Conservation (phyloP, 2,797 vertebrate genomes). For the Scolopax bukidnonensis region DNA sequence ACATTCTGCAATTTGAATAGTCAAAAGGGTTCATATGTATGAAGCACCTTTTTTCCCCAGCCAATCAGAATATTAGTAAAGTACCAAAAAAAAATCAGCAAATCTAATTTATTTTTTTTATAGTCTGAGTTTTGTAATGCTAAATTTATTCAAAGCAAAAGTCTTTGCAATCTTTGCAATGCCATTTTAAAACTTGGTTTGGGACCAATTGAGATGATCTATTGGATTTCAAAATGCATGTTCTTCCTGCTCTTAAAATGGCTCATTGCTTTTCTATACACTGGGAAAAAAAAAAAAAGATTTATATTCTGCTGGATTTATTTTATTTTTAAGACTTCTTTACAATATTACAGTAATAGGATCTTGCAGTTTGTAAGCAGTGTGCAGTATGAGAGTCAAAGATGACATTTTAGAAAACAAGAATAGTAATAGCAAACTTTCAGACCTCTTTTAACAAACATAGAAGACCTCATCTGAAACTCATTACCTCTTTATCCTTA, state of each 20-base stretch:
- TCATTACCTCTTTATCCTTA: conserved; percentile 31
- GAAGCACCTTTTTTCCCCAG: neutral
- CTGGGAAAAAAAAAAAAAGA: neutral
- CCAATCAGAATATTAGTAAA: neutral
- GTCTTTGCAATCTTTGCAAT: conserved; percentile 55
- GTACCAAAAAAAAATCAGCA: neutral
- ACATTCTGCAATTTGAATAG: neutral
- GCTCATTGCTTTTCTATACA: conserved; percentile 57
- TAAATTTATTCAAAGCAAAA: conserved; percentile 61
- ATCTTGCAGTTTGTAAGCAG: neutral
- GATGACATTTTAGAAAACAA: neutral
- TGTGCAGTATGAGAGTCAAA: neutral
- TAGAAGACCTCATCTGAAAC: conserved; percentile 22
- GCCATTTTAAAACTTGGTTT: conserved; percentile 64
- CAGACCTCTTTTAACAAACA: neutral
- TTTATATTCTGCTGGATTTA: conserved; percentile 15
- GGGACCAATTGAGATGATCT: conserved; percentile 73
- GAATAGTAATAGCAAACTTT: neutral
- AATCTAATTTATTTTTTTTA: conserved; percentile 56
- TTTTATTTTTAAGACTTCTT: conserved; percentile 29
- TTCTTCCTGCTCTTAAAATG: conserved; percentile 76
- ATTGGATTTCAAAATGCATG: conserved; percentile 70
- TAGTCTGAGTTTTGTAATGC: conserved; percentile 53
- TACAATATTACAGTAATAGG: neutral
- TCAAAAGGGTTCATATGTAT: neutral